Base-by-base conservation (phyloP, 2,797 vertebrate species). In the Urocyon cinereoargenteus region DNA sequence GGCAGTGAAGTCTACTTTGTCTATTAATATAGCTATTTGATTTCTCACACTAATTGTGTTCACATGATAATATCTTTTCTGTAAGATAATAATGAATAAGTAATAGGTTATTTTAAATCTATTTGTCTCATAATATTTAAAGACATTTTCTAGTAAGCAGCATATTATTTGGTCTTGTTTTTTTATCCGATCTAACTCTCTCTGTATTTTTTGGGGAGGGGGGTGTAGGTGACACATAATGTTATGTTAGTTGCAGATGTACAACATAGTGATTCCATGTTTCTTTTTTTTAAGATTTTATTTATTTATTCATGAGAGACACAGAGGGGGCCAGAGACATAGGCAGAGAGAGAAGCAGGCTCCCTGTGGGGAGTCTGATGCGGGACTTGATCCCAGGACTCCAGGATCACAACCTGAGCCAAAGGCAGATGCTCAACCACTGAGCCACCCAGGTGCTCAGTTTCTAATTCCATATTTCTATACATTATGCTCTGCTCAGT, bases 61-160 rank as follows among this genome's bases (percentile, higher is more conserved):
- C 53, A 82, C 34, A 93, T n/a, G 49, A 53, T 78, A n/a, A 51
- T 40, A 86, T 90, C 61, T 92, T 86, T 94, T 91, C 40, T 59
- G 83, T 90, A 34, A 68, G 81, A 70, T 81, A 90, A 45, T 57
- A 90, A 68, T 31, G 61, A 90, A 66, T 55, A 66, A 90, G 40
- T 55, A 79, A 55, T 57, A 86, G 77, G 95, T 89, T 87, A 90
- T 97, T 97, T 96, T 82, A 85, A 96, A 94, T 57, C 15, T 83
- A n/a, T 61, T 89, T 94, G 91, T 95, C 14, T 36, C 49, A 62
- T 85, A 81, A 77, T 83, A 68, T 64, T 90, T 90, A 36, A 87
- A 93, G 89, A 62, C 31, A 91, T 55, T 70, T 96, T 95, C 66
- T 93, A 61, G 4, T 59, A 91, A 72, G 28, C 10, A 68, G 61